Base-by-base conservation (phyloP, 2,888 invertebrate genomes). In the Timema cristinae region DNA sequence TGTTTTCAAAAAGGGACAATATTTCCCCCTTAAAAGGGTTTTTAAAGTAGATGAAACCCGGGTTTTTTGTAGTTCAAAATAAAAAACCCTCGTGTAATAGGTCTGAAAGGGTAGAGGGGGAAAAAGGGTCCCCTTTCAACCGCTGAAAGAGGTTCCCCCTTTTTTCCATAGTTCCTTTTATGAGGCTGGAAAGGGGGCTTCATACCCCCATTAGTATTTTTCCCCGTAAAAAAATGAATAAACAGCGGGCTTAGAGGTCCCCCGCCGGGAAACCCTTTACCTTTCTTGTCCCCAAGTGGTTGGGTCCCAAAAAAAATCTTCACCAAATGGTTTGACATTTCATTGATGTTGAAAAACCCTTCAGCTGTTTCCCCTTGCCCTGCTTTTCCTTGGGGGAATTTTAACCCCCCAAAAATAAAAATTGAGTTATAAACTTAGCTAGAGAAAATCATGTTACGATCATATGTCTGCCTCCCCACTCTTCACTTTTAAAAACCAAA, bases 1-100 rank as follows among this genome's bases (percentile, higher is more conserved):
- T 48, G 49, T 48, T 32, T 67, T 50, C 13, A 7, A 67, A 49
- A 48, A 67, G 49, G n/a, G n/a, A n/a, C 67, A 67, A 6, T 10
- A 50, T 10, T 67, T 50, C 50, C 50, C 10, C 50, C 5, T 50
- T 16, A 48, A 69, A 16, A 54, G 15, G 10, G n/a, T 56, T 15
- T 59, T 56, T 48, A 81, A 81, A 69, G 78, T 81, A 0, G 79
- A 81, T 72, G 80, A 81, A 75, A 80, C n/a, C 79, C 11, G 80
- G 80, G 8, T 72, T 82, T 11, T 73, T 77, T 49, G 77, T 79
- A 8, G 79, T 80, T 6, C 47, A 67, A n/a, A 47, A 50, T 5
- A n/a, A 67, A 67, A 49, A 67, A 49, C 49, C 2, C 11, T n/a
- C 67, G 78, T 73, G 76, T 80, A n/a, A 70, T 80, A 51, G 77